Evolutionary conservation across 2,797 vertebrate species (phyloP).

Genomic region (Halcyon leucocephala): DNA sequence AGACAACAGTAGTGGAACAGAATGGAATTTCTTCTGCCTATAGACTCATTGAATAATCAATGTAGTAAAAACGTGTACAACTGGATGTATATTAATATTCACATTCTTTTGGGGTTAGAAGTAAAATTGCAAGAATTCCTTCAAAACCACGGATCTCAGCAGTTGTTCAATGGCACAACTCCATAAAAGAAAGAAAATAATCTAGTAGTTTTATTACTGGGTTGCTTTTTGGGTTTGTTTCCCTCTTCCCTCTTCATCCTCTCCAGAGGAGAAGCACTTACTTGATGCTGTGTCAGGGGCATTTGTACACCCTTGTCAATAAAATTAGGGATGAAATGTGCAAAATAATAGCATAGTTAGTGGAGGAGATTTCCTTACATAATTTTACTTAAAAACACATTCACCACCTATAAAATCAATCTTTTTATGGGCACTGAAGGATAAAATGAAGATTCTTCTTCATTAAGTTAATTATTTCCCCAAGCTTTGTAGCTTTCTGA

Average conservation of each 20-base stretch:
- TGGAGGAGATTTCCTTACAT: not conserved
- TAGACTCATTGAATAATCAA: not conserved
- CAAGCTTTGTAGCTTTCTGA: not conserved
- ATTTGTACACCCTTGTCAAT: not conserved
- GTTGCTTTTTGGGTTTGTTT: not conserved
- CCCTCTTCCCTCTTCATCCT: not conserved
- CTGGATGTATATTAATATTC: not conserved
- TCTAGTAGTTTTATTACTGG: not conserved
- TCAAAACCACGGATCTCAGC: not conserved
- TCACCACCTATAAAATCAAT: constrained; percentile 14
- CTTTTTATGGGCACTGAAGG: constrained; percentile 11
- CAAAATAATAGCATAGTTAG: not conserved
- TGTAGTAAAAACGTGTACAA: not conserved
- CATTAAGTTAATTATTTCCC: constrained; percentile 22
- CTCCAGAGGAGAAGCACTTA: not conserved
- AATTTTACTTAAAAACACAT: not conserved
- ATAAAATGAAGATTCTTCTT: constrained; percentile 15
- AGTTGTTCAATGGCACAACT: not conserved
- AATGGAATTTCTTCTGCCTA: not conserved
- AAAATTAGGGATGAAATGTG: not conserved
- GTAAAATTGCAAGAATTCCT: not conserved
- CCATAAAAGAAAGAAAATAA: not conserved
- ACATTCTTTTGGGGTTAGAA: not conserved
- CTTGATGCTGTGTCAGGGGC: not conserved
- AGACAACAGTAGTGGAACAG: not conserved